phyloP scores from a whole-genome alignment of 2,888 invertebrate species.

The Stegana nigrithorax region DNA sequence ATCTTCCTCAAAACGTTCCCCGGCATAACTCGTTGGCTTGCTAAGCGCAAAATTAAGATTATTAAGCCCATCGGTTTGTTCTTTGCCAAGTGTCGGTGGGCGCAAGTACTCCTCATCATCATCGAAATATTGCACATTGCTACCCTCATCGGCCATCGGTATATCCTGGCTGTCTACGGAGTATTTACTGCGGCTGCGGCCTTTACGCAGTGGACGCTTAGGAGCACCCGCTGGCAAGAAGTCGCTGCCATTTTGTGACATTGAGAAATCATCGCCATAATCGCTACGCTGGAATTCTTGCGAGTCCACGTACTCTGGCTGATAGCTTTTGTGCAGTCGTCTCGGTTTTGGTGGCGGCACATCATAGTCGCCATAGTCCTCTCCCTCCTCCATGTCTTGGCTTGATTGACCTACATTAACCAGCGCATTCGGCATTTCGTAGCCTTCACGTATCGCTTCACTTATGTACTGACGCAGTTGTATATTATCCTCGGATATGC shows the following conservation, averaged over 20 bases:
- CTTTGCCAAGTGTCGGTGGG: conserved; percentile 48
- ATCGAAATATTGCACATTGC: conserved; percentile 62
- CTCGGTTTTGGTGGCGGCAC: conserved; percentile 67
- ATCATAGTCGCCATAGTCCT: conserved; percentile 66
- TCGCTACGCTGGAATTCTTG: conserved; percentile 61
- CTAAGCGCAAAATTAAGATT: conserved; percentile 44
- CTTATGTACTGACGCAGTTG: conserved; percentile 82
- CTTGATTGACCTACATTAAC: conserved; percentile 72
- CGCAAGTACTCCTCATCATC: conserved; percentile 68
- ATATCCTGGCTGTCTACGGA: conserved; percentile 68
- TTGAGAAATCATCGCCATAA: conserved; percentile 64
- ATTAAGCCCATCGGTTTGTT: conserved; percentile 46
- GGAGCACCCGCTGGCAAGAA: conserved; percentile 63
- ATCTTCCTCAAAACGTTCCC: conserved; percentile 26
- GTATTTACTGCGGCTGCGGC: conserved; percentile 63
- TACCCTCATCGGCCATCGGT: conserved; percentile 57
- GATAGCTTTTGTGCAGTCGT: conserved; percentile 59
- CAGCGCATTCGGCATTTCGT: conserved; percentile 75
- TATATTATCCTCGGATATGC: conserved; percentile 83
- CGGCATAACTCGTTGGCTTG: conserved; percentile 6
- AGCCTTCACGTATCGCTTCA: conserved; percentile 83
- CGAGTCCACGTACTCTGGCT: conserved; percentile 59
- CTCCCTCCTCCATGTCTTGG: conserved; percentile 56
- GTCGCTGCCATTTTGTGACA: conserved; percentile 66
- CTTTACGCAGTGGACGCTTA: conserved; percentile 71